Conservation (phyloP, 2,888 invertebrate species). For the Orgyia antiqua region DNA sequence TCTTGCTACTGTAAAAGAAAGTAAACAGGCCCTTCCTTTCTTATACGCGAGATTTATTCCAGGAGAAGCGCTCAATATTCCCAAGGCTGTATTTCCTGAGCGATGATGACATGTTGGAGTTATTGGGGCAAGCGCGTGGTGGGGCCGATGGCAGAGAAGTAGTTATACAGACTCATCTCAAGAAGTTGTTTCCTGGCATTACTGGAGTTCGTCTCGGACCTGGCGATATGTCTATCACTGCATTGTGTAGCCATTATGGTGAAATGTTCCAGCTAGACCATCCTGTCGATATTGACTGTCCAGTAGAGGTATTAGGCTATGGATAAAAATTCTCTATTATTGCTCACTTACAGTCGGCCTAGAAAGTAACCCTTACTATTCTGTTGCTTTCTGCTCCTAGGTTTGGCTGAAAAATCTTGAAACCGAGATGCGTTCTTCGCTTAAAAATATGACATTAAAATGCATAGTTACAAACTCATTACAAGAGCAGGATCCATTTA, state of each 20-base stretch:
- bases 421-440: conserved; percentile 83
- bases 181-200: conserved; percentile 96
- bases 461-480: conserved; percentile 67
- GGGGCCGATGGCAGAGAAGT: conserved; percentile 78
- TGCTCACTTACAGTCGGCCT: too few species aligned
- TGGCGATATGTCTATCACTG: conserved; percentile 73
- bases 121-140: conserved; percentile 94
- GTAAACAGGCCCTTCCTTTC: too few species aligned
- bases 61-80: conserved; percentile 96
- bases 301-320: conserved; percentile 85
- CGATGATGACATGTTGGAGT: conserved; percentile 97
- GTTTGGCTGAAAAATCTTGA: conserved; percentile 89
- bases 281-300: conserved; percentile 83
- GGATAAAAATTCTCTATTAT: too few species aligned
- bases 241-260: conserved; percentile 86
- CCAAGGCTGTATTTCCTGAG: conserved; percentile 98
- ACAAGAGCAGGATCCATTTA: conserved; percentile 68
- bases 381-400: too few species aligned
- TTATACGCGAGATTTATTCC: too few species aligned
- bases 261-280: conserved; percentile 84
- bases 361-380: too few species aligned
- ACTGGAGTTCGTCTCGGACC: conserved; percentile 85
- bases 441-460: conserved; percentile 82
- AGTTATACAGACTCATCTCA: conserved; percentile 95
- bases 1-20: too few species aligned